Base-by-base conservation (phyloP, 53 echinoderm and acorn worm genomes). In the Paracentrotus lividus region DNA sequence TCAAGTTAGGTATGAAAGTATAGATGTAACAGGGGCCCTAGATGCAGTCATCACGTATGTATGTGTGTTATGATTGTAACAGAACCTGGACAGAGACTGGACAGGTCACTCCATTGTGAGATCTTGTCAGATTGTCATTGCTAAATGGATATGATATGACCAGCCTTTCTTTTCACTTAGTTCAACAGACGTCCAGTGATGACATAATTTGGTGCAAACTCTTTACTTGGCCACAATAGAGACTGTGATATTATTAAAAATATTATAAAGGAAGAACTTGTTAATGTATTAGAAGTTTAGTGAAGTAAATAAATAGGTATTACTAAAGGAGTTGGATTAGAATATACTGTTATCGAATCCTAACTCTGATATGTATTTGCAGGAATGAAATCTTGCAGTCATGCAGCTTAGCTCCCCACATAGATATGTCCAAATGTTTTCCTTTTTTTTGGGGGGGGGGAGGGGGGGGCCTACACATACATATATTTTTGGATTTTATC, bases 21-120 rank as follows among this genome's bases (percentile, higher is more conserved):
- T n/a, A n/a, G n/a, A n/a, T n/a, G n/a, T n/a, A n/a, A n/a, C n/a
- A n/a, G n/a, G n/a, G n/a, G n/a, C n/a, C n/a, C n/a, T n/a, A n/a
- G 9, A 47, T 81, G n/a, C 24, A 15, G 1, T 81, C 45, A 81
- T 26, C 49, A 26, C 81, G 44, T 81, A 45, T 81, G 24, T n/a
- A 49, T 81, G 45, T 81, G 81, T 81, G 27, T 81, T 49, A 81
- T 81, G 44, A 49, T 81, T 81, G 81, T 81, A 81, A 81, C 47
- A 81, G 47, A 72, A 81, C 45, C 26, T 45, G 26, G 81, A 81
- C 47, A 81, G 47, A 72, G 47, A 47, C 26, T 45, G 26, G 81
- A 81, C 81, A 45, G 81, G 81, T 81, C 81, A 81, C 24, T 81
- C n/a, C n/a, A n/a, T n/a, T n/a, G n/a, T n/a, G n/a, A n/a, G n/a